These are phyloP conservation scores for Luffia ferchaultella DNA, from an alignment of 2,888 invertebrate species.

Conservation along the genomic window DNA sequence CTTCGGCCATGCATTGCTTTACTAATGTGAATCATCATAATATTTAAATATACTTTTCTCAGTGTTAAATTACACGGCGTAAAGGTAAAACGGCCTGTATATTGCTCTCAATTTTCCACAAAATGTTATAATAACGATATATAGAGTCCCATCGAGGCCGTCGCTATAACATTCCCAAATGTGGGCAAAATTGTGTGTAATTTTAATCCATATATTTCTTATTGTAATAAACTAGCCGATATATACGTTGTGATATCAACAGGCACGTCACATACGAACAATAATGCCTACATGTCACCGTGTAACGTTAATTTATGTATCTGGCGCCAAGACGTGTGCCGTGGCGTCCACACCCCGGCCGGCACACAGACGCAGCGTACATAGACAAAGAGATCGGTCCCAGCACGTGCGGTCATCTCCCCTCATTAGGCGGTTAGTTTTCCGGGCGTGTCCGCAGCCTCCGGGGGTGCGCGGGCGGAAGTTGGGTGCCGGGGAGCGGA, in stretches of 20 bases:
- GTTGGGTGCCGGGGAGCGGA: conserved; percentile 27
- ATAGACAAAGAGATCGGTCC: conserved; percentile 46
- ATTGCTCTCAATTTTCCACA: no score
- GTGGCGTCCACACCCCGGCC: background rate
- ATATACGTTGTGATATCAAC: background rate
- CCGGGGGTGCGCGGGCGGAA: conserved; percentile 40
- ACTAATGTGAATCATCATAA: no score
- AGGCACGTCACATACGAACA: background rate
- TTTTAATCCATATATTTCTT: no score
- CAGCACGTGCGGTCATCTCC: conserved; percentile 63
- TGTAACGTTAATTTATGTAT: background rate
- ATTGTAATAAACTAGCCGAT: no score
- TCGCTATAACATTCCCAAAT: no score
- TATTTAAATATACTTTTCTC: no score
- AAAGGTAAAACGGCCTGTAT: no score
- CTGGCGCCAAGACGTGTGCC: background rate
- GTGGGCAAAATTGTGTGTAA: no score
- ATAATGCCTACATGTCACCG: background rate
- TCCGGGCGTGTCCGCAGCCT: conserved; percentile 66
- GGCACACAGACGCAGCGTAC: conserved; percentile 12
- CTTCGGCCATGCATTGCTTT: no score
- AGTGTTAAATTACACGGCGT: no score
- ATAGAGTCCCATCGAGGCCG: no score
- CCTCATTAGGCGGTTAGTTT: conserved; percentile 68
- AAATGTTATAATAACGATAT: no score